Base-by-base conservation (phyloP, 1,140 invertebrate species). In the Lasioglossum baleicum region DNA sequence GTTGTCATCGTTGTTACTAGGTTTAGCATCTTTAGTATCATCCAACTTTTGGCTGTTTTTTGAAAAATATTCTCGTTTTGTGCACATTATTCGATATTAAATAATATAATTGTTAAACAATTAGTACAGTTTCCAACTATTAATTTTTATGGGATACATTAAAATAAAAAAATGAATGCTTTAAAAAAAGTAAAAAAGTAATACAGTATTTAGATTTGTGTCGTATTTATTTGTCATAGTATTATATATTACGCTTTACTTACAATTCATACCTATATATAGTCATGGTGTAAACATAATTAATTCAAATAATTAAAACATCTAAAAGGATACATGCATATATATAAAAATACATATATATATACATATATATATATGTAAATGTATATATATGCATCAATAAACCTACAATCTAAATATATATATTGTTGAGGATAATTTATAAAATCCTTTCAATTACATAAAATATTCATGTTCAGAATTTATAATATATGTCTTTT, bases 171-270 rank as follows among this genome's bases (percentile, higher is more conserved):
- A 40, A 56, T 65, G 61, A 66, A 65, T n/a, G 31, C 6, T 56
- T 15, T 42, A 56, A 48, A 42, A 66, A 67, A 44, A 1, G 8
- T 42, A 56, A 48, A 42, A 66, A 67, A 44, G 2, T 40, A 44
- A 22, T 6, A 15, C 20, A 7, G 6, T 3, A 68, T 44, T 26
- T 58, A 26, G n/a, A 48, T 61, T 68, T 53, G 44, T 44, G 15
- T 68, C 17, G 58, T 48, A 48, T 78, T 78, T 72, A 63, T 77
- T 71, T 71, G 26, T 71, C 40, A 72, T 35, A 58, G 40, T 61
- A 48, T 69, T 61, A 61, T 35, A 71, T 63, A 61, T 77, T 60
- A 48, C 13, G 13, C 13, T 13, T 48, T 48, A 76, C 64, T 76
- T 68, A 77, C 65, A 77, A 76, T 69, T 48, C 48, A 31, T 11